Evolutionary conservation across 1,140 invertebrate genomes (phyloP).

Genomic region (Meteorus sp.): DNA sequence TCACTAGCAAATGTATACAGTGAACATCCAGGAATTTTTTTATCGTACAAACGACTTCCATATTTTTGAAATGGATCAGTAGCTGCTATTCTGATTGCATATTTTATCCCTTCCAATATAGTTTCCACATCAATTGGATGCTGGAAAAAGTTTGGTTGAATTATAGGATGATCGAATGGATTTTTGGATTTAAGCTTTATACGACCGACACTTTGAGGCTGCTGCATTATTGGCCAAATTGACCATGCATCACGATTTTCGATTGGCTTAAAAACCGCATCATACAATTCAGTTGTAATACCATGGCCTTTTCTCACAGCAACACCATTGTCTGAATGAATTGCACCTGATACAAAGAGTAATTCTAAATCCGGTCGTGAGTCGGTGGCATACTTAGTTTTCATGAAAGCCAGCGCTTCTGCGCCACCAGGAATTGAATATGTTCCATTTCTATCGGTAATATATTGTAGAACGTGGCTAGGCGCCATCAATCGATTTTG

Average conservation of each 20-base stretch:
- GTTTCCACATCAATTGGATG: constrained; percentile 68
- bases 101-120: constrained; percentile 66
- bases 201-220: constrained; percentile 74
- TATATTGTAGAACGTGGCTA: constrained; percentile 47
- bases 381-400: constrained; percentile 57
- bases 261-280: constrained; percentile 44
- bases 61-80: constrained; percentile 62
- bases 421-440: constrained; percentile 58
- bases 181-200: constrained; percentile 68
- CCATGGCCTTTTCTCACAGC: constrained; percentile 61
- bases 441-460: constrained; percentile 53
- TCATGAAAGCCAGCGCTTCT: constrained; percentile 59
- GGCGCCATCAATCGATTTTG: constrained; percentile 34
- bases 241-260: constrained; percentile 62
- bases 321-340: constrained; percentile 68
- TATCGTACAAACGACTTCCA: constrained; percentile 60
- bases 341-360: constrained; percentile 56
- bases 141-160: constrained; percentile 80
- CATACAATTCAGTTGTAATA: constrained; percentile 54
- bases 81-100: constrained; percentile 62
- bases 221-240: constrained; percentile 36
- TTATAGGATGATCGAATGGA: constrained; percentile 75
- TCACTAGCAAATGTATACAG: constrained; percentile 62
- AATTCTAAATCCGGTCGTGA: constrained; percentile 63
- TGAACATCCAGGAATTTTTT: constrained; percentile 64